Percentiles rank a stretch among this genome's conserved stretches.
Conservation (phyloP, 2,113 vertebrate species). For the Marcusenius ussheri region DNA sequence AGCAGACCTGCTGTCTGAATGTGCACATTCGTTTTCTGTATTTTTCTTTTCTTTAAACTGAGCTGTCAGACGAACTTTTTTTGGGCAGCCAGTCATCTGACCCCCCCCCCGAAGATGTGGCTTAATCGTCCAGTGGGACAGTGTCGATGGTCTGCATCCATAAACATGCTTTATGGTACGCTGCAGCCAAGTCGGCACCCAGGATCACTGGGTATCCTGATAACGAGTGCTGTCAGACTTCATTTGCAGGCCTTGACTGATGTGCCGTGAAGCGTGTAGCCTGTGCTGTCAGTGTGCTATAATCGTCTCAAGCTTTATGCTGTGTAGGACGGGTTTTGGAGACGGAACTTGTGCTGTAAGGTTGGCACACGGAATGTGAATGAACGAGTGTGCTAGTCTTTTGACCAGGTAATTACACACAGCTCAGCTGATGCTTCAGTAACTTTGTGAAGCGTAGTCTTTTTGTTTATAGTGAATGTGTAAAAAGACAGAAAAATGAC, state of each 20-base stretch:
- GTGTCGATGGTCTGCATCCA: constrained; percentile 12
- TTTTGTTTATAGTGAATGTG: background rate
- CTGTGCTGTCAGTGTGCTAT: background rate
- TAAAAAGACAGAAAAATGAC: background rate
- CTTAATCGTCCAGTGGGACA: constrained; percentile 5
- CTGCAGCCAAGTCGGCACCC: constrained; percentile 4
- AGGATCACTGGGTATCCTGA: constrained; percentile 17
- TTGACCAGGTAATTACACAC: background rate
- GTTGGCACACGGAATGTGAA: background rate
- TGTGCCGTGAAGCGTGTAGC: background rate
- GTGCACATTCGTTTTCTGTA: background rate
- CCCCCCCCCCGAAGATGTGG: background rate
- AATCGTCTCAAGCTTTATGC: background rate
- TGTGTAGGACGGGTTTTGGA: background rate
- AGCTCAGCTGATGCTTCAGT: background rate
- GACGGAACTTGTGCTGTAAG: background rate
- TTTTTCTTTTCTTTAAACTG: background rate
- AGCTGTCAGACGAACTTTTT: background rate
- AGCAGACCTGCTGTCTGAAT: background rate
- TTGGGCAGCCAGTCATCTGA: background rate
- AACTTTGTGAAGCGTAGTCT: background rate
- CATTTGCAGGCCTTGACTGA: constrained; percentile 20
- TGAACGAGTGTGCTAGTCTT: background rate
- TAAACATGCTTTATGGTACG: constrained; percentile 29
- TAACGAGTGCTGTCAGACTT: constrained; percentile 35